A percentile compares a stretch with the other conserved stretches of the same genome.
phyloP scores from a whole-genome alignment of 1,140 invertebrate genomes.

The Helicoverpa armigera region DNA sequence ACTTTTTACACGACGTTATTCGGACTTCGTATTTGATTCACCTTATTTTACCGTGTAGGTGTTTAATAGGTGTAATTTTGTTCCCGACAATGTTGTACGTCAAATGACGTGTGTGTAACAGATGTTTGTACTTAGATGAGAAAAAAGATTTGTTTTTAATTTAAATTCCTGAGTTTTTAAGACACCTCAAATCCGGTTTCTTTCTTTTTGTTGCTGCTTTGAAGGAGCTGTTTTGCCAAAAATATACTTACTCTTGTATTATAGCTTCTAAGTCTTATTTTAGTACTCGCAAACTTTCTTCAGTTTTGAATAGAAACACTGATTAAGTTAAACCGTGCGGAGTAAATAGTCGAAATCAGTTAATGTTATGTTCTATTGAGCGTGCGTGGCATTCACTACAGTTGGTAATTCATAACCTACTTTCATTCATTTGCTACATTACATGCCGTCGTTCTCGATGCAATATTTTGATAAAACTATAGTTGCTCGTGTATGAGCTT shows the following conservation, averaged over 20 bases:
- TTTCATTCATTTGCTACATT: conserved; percentile 30
- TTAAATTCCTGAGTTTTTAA: background rate
- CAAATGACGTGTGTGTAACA: conserved; percentile 19
- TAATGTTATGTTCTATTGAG: conserved; percentile 21
- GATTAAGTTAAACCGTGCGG: conserved; percentile 17
- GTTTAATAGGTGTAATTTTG: conserved; percentile 51
- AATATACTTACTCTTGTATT: no score
- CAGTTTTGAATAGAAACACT: background rate
- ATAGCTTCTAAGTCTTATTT: no score
- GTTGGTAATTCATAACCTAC: conserved; percentile 21
- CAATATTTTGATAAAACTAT: background rate
- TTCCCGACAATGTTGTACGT: conserved; percentile 28
- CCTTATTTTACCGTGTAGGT: conserved; percentile 45
- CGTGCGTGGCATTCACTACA: conserved; percentile 13
- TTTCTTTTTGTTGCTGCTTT: background rate
- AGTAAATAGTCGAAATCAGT: conserved; percentile 23
- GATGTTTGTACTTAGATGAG: conserved; percentile 20
- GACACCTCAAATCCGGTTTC: background rate
- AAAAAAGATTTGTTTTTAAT: conserved; percentile 14
- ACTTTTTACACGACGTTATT: conserved; percentile 48
- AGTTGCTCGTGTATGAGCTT: no score
- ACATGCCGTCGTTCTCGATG: background rate
- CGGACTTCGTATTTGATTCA: conserved; percentile 39
- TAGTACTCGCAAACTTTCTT: background rate
- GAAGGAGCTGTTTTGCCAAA: no score